Evolutionary conservation across 2,797 vertebrate genomes (phyloP).

Genomic region (Pelodytes ibericus): DNA sequence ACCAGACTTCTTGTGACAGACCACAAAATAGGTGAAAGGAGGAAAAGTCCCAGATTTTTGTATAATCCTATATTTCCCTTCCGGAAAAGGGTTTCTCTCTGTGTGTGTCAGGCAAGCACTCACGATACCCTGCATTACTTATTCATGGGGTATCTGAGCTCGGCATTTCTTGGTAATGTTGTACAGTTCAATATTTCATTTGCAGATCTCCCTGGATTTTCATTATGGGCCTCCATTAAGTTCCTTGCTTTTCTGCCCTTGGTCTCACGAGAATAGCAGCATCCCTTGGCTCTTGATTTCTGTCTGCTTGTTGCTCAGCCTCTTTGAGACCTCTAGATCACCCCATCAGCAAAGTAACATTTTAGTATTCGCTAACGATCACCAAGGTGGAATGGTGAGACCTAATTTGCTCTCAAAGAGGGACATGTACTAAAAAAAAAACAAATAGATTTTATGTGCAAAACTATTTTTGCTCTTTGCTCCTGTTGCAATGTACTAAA

Average conservation of each 20-base stretch:
- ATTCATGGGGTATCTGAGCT: constrained; percentile 56
- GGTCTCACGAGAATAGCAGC: constrained; percentile 6
- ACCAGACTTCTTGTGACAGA: too few relatives aligned
- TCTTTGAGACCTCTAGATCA: neutral
- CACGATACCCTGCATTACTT: constrained; percentile 57
- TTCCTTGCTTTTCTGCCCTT: constrained; percentile 32
- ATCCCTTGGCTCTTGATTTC: neutral
- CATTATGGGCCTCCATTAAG: constrained; percentile 50
- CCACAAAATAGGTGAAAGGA: too few relatives aligned
- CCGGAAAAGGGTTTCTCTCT: too few relatives aligned
- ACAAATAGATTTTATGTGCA: too few relatives aligned
- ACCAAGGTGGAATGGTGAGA: too few relatives aligned
- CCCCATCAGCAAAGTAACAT: neutral
- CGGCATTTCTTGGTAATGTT: constrained; percentile 45
- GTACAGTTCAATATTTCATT: constrained; percentile 66
- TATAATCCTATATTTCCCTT: too few relatives aligned
- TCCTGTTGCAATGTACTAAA: too few relatives aligned
- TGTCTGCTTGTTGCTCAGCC: neutral
- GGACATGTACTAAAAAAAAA: too few relatives aligned
- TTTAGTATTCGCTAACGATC: too few relatives aligned
- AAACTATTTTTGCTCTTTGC: too few relatives aligned
- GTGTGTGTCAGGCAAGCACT: constrained; percentile 26
- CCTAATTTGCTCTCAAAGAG: too few relatives aligned
- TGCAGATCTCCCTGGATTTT: constrained; percentile 58
- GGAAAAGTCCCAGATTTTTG: too few relatives aligned